phyloP scores from a whole-genome alignment of 2,888 invertebrate species.

The Itoplectis maculator region DNA sequence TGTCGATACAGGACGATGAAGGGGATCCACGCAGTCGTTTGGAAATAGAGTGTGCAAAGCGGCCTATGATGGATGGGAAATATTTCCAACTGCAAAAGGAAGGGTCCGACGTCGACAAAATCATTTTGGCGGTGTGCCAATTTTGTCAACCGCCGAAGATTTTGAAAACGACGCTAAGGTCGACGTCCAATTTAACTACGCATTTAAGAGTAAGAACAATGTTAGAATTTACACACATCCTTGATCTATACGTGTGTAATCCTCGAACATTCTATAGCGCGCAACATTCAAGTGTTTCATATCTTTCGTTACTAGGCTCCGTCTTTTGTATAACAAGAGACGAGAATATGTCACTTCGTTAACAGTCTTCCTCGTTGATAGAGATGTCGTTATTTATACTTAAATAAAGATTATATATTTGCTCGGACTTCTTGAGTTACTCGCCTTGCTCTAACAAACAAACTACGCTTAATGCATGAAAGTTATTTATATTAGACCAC shows the following conservation, averaged over 20 bases:
- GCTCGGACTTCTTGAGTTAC: too few species aligned
- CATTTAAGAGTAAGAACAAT: constrained; percentile 4
- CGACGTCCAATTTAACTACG: constrained; percentile 15
- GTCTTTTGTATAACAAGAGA: too few species aligned
- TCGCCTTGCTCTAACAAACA: too few species aligned
- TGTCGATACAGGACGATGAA: constrained; percentile 1
- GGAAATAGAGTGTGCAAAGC: not conserved
- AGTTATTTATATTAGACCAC: not conserved
- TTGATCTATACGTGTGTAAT: too few species aligned
- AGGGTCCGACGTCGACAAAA: constrained; percentile 5
- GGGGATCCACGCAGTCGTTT: constrained; percentile 6
- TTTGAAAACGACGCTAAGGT: constrained; percentile 6
- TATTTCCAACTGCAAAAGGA: constrained; percentile 2
- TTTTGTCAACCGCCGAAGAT: not conserved
- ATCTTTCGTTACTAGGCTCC: too few species aligned
- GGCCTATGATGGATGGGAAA: not conserved
- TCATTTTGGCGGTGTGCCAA: constrained; percentile 12
- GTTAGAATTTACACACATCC: too few species aligned
- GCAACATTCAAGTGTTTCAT: too few species aligned
- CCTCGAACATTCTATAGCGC: too few species aligned
- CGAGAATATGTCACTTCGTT: too few species aligned
- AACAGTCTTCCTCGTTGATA: too few species aligned
- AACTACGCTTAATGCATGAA: not conserved
- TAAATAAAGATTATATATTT: too few species aligned
- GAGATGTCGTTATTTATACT: too few species aligned